Conservation (phyloP, 2,888 invertebrate species). For the Stenodera caucasica region DNA sequence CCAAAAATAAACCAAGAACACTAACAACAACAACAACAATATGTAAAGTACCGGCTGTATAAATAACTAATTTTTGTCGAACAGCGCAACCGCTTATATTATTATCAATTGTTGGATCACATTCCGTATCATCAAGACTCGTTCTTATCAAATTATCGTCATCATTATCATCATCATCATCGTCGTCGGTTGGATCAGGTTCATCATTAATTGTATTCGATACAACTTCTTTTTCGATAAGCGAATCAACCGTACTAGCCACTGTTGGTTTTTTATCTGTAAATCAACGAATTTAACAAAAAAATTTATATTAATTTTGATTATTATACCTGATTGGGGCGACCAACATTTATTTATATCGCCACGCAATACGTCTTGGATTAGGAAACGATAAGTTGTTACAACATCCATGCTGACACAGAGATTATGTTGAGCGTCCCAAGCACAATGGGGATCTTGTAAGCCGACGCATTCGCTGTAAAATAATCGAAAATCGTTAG, state of each 20-base stretch:
- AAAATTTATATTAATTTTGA: neutral
- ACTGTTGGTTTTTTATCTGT: constrained; percentile 35
- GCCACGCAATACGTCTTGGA: constrained; percentile 74
- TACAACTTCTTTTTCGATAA: constrained; percentile 45
- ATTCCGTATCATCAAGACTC: constrained; percentile 50
- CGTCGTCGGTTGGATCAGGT: constrained; percentile 33
- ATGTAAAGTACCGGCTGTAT: constrained; percentile 78
- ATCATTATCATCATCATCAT: no score
- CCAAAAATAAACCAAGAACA: constrained; percentile 77
- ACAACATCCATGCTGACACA: constrained; percentile 61
- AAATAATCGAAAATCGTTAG: constrained; percentile 39
- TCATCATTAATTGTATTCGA: constrained; percentile 49
- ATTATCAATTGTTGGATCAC: constrained; percentile 40
- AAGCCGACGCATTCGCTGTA: constrained; percentile 84
- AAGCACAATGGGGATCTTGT: constrained; percentile 98
- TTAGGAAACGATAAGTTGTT: constrained; percentile 53
- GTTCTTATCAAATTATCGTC: constrained; percentile 32
- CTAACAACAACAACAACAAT: constrained; percentile 76
- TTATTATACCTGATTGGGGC: constrained; percentile 34
- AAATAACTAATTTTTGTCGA: constrained; percentile 65
- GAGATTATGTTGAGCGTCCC: constrained; percentile 71
- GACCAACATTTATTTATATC: constrained; percentile 62
- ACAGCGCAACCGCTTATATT: constrained; percentile 49
- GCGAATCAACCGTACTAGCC: constrained; percentile 18
- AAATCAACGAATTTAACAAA: constrained; percentile 3